Evolutionary conservation across 2,113 vertebrate genomes (phyloP), one percentile per base, ranked within the genome.

Genomic region (Leptosomus discolor): DNA sequence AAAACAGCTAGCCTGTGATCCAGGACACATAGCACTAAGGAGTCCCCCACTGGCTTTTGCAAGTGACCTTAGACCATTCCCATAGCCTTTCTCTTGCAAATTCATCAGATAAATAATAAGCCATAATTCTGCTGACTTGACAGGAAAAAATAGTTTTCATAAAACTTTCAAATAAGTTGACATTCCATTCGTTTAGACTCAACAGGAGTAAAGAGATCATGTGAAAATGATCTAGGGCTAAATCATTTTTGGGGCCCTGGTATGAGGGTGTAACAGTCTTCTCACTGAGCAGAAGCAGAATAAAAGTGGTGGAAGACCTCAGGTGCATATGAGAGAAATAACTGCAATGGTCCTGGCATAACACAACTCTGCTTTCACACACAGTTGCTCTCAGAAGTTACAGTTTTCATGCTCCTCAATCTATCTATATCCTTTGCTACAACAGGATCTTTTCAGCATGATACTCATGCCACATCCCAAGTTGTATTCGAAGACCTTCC

Each of bases 211-310:
- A 75, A 81, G 18, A 48, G 11, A 36, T n/a, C 8, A 15, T 41
- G 8, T 53, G 54, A 94, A 85, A 79, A 68, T 60, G 4, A 73
- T 6, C 15, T 15, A 51, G 12, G 24, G 18, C 30, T 30, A 82
- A 70, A 64, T 43, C 0, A 64, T 41, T 43, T 24, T 3, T 2
- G 4, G 8, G 8, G 5, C 7, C 45, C 4, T 76, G 6, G 2
- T 57, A 32, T 22, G 9, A 69, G 17, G 21, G 5, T 39, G 8
- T 27, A 68, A 8, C 6, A 37, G 17, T 29, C n/a, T 70, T 78
- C 32, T 50, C 43, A 58, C 18, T 58, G 19, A 56, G 18, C 7
- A 79, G 32, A 56, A 51, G 36, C 12, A 50, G 18, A 84, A 58
- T 15, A 57, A 56, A 63, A 7, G 4, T n/a, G 11, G 22, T 39